phyloP scores from a whole-genome alignment of 1,140 invertebrate genomes.

The Drosophila lacertosa region DNA sequence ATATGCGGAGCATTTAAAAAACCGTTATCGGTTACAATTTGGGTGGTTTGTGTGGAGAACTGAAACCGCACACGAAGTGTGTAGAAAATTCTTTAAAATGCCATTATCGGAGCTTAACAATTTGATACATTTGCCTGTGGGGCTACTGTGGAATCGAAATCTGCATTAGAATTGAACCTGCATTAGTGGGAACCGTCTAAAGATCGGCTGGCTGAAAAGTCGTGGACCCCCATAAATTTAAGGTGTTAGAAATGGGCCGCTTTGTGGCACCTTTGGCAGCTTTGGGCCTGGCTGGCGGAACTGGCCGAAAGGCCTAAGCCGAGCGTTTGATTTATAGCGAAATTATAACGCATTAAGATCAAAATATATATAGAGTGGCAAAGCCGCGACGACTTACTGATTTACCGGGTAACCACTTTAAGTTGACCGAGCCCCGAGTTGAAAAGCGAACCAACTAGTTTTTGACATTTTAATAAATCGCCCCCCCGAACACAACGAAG shows the following conservation, averaged over 20 bases:
- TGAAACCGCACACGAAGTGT: constrained; percentile 49
- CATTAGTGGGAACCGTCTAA: constrained; percentile 20
- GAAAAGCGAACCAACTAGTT: constrained; percentile 67
- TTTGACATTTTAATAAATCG: constrained; percentile 82
- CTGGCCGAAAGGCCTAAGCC: constrained; percentile 63
- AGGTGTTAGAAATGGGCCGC: constrained; percentile 71
- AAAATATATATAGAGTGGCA: constrained; percentile 65
- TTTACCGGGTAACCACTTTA: not conserved
- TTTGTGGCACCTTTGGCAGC: constrained; percentile 21
- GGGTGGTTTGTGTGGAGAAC: constrained; percentile 51
- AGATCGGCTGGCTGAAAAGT: constrained; percentile 4
- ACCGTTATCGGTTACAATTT: constrained; percentile 63
- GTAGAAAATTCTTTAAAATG: constrained; percentile 78
- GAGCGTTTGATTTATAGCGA: constrained; percentile 76
- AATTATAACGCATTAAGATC: constrained; percentile 83
- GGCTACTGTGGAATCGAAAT: constrained; percentile 60
- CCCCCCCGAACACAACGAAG: constrained; percentile 61
- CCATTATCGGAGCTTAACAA: constrained; percentile 74
- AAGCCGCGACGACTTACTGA: constrained; percentile 20
- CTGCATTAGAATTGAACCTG: constrained; percentile 74
- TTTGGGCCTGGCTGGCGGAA: constrained; percentile 10
- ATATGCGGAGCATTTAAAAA: constrained; percentile 50
- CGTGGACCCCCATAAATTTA: constrained; percentile 59
- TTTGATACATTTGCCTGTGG: constrained; percentile 60
- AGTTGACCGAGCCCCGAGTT: constrained; percentile 26